Conservation (phyloP, 2,797 vertebrate species). For the Luscinia megarhynchos region DNA sequence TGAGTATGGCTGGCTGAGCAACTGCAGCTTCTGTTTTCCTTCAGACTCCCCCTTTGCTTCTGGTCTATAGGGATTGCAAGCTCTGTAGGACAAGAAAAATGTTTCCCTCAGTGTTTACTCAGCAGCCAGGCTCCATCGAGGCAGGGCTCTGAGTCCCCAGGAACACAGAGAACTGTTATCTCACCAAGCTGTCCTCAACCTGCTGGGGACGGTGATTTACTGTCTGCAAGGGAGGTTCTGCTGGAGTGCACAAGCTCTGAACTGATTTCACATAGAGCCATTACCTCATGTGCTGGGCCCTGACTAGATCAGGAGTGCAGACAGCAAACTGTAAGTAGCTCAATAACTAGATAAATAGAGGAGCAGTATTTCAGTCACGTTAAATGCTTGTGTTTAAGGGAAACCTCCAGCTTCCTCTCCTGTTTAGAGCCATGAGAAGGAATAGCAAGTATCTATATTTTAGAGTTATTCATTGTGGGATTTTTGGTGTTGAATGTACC, state of each 20-base stretch:
- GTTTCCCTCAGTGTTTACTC: conserved; percentile 7
- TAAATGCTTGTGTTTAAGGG: not conserved
- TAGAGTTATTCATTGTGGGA: not conserved
- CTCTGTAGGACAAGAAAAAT: conserved; percentile 29
- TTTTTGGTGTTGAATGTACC: not conserved
- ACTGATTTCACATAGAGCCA: not conserved
- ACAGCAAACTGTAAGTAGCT: not conserved
- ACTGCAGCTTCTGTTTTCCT: not conserved
- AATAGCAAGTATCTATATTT: not conserved
- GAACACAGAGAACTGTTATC: not conserved
- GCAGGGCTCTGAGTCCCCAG: conserved; percentile 7
- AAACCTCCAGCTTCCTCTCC: not conserved
- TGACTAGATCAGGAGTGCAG: not conserved
- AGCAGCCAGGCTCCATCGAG: not conserved
- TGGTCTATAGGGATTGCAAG: not conserved
- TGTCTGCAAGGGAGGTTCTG: conserved; percentile 46
- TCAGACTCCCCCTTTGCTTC: not conserved
- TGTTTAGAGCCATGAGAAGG: not conserved
- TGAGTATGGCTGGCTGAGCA: not conserved
- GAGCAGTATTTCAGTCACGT: not conserved
- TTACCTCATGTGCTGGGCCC: conserved; percentile 4
- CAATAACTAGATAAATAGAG: not conserved
- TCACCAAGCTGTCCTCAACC: conserved; percentile 51
- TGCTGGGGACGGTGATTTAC: conserved; percentile 49
- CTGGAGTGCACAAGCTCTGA: not conserved